Evolutionary conservation across 2,797 vertebrate genomes (phyloP).

Genomic region (Alfaro cultratus): DNA sequence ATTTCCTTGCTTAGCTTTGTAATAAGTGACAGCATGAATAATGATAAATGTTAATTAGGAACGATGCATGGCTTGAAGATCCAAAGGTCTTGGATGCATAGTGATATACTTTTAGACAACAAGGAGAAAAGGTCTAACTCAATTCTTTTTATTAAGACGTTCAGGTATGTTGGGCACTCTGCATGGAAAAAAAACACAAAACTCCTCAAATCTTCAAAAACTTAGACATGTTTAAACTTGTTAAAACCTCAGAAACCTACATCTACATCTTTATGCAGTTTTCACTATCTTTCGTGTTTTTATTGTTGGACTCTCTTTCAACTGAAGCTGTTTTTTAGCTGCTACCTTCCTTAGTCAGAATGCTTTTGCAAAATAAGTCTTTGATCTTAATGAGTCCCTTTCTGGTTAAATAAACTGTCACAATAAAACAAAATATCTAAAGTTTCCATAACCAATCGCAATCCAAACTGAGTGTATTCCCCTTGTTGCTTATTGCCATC

Average conservation of each 20-base stretch:
- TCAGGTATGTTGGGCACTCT: neutral
- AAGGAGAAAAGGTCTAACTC: neutral
- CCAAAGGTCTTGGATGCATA: neutral
- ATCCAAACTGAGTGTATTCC: neutral
- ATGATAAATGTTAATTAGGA: neutral
- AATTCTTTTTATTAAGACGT: no score
- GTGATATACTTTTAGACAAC: neutral
- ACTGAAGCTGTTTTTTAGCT: neutral
- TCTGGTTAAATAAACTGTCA: neutral
- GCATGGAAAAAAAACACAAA: neutral
- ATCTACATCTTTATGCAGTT: neutral
- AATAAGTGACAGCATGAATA: neutral
- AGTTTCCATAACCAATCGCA: neutral
- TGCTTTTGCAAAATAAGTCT: neutral
- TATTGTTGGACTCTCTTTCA: neutral
- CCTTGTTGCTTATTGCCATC: neutral
- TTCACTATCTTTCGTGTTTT: neutral
- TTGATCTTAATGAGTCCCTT: neutral
- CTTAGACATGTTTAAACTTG: neutral
- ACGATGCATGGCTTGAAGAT: neutral
- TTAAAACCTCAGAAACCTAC: neutral
- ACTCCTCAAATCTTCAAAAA: neutral
- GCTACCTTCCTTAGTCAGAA: neutral
- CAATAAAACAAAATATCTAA: neutral
- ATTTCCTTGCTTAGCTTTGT: slow-evolving; percentile 3